Conservation (phyloP, 2,888 invertebrate species). For the Furcula furcula region DNA sequence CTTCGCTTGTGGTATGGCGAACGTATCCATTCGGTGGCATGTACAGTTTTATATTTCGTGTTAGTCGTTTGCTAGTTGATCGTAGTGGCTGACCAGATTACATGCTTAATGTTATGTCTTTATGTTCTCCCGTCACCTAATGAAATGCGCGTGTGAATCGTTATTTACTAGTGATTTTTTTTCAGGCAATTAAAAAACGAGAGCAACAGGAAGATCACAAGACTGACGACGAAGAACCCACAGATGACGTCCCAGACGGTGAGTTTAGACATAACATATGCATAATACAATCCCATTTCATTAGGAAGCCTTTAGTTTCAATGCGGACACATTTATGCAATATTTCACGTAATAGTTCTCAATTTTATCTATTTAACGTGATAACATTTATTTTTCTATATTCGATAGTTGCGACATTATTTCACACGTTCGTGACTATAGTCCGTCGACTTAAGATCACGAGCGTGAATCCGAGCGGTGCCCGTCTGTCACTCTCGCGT, state of each 20-base stretch:
- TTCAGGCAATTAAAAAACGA: constrained; percentile 76
- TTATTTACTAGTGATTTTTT: constrained; percentile 36
- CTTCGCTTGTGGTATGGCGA: constrained; percentile 53
- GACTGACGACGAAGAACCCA: constrained; percentile 67
- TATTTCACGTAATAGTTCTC: constrained; percentile 4
- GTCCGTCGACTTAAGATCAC: constrained; percentile 52
- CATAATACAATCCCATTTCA: no score
- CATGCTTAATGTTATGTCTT: constrained; percentile 32
- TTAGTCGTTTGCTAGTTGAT: constrained; percentile 39
- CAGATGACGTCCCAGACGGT: constrained; percentile 68
- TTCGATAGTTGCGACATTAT: constrained; percentile 60
- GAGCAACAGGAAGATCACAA: constrained; percentile 67
- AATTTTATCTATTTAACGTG: constrained; percentile 18
- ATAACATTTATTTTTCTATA: constrained; percentile 47
- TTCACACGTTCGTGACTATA: constrained; percentile 70
- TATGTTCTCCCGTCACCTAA: constrained; percentile 31
- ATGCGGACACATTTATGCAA: no score
- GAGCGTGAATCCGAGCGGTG: constrained; percentile 46
- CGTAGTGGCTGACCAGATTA: constrained; percentile 15
- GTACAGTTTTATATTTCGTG: constrained; percentile 38
- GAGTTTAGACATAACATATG: constrained; percentile 40
- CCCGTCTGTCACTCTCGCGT: constrained; percentile 52
- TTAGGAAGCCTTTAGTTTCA: no score
- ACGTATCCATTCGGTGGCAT: constrained; percentile 49
- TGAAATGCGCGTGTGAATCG: constrained; percentile 7